phyloP scores from a whole-genome alignment of 2,113 vertebrate genomes.

The Camelus bactrianus region DNA sequence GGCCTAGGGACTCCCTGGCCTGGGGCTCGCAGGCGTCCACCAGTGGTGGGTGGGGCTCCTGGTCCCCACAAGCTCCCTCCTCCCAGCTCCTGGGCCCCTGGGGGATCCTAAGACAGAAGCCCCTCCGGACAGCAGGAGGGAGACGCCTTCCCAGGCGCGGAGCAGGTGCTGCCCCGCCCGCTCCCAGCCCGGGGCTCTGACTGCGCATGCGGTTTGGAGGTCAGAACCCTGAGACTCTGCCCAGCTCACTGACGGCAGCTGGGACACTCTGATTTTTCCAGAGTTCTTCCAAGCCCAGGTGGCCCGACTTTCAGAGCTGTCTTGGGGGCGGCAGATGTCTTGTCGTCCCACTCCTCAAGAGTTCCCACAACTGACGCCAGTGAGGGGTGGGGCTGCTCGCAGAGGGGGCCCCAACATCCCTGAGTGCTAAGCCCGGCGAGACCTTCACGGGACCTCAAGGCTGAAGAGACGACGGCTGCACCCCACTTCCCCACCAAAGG shows the following conservation, averaged over 20 bases:
- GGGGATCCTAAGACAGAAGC: too few relatives aligned
- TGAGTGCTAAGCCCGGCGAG: fast-evolving
- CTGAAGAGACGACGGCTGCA: fast-evolving
- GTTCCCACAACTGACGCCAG: fast-evolving
- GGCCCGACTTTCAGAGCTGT: fast-evolving
- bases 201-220: fast-evolving
- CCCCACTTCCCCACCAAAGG: fast-evolving
- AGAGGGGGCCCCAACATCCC: neutral
- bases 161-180: fast-evolving
- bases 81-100: fast-evolving
- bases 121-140: neutral
- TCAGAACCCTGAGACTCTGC: fast-evolving
- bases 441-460: fast-evolving
- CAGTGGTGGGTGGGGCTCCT: neutral
- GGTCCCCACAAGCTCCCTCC: fast-evolving
- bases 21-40: neutral
- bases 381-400: fast-evolving
- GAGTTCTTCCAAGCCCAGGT: fast-evolving
- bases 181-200: fast-evolving
- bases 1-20: neutral
- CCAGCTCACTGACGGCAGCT: fast-evolving
- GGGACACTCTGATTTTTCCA: fast-evolving
- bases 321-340: neutral
- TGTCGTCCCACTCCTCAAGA: neutral
- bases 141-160: fast-evolving